Evolutionary conservation across 2,797 vertebrate genomes (phyloP).

Genomic region (Clamator glandarius): DNA sequence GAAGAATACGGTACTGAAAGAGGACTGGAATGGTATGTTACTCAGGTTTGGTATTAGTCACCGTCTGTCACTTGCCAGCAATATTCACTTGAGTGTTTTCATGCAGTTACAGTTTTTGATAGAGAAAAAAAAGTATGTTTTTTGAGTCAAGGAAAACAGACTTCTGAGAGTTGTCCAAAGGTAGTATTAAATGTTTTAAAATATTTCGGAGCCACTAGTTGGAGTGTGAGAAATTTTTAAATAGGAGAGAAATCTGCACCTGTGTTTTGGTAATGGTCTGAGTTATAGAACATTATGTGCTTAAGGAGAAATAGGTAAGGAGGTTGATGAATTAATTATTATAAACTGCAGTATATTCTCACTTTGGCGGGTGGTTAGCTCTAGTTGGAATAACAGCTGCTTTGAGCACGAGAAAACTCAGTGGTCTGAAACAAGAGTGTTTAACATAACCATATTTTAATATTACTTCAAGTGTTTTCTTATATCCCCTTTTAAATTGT

Average conservation of each 20-base stretch:
- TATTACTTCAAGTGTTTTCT: background rate
- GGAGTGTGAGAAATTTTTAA: background rate
- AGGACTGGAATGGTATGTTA: background rate
- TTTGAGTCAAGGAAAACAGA: background rate
- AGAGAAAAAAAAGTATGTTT: fast-evolving
- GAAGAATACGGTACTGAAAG: background rate
- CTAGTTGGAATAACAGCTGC: background rate
- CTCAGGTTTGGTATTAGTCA: background rate
- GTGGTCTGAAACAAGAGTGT: background rate
- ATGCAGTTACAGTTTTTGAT: background rate
- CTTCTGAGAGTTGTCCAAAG: background rate
- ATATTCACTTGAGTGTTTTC: background rate
- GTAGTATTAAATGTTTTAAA: background rate
- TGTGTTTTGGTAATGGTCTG: background rate
- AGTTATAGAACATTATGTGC: background rate
- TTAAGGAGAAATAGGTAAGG: background rate
- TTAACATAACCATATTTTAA: background rate
- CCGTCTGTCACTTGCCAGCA: background rate
- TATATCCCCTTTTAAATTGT: background rate
- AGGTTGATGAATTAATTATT: background rate
- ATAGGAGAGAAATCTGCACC: background rate
- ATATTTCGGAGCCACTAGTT: background rate
- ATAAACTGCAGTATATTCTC: background rate
- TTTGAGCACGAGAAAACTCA: background rate
- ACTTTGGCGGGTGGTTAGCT: background rate